These are phyloP conservation scores for Aphidoletes aphidimyza DNA, from an alignment of 2,888 invertebrate genomes.

Conservation along the genomic window DNA sequence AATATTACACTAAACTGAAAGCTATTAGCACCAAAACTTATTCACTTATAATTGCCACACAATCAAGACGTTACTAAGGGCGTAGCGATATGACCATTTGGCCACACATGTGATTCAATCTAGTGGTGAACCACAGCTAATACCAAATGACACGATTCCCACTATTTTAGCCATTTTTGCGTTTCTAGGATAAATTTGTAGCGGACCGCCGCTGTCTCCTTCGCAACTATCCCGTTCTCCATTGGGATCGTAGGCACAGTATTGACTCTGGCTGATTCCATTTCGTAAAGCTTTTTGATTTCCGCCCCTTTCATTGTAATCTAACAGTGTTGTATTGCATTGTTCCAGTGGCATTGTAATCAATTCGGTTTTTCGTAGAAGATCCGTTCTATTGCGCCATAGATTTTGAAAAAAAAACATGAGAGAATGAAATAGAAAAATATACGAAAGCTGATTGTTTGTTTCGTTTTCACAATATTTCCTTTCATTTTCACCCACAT, in stretches of 20 bases:
- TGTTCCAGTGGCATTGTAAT: slow-evolving; percentile 55
- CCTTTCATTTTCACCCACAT: too few species aligned
- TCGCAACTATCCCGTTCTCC: slow-evolving; percentile 61
- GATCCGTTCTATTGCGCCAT: not conserved
- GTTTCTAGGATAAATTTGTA: slow-evolving; percentile 60
- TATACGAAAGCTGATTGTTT: not conserved
- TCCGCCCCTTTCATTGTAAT: slow-evolving; percentile 47
- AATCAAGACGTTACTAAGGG: too few species aligned
- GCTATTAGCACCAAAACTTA: too few species aligned
- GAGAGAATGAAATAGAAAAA: not conserved
- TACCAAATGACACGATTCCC: slow-evolving; percentile 63
- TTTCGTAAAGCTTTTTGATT: not conserved
- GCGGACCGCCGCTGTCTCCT: slow-evolving; percentile 58
- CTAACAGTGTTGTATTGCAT: slow-evolving; percentile 57
- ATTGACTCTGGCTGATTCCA: slow-evolving; percentile 58
- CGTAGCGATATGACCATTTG: too few species aligned
- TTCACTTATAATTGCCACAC: too few species aligned
- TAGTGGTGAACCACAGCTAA: slow-evolving; percentile 60
- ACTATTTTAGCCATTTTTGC: slow-evolving; percentile 60
- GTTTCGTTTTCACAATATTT: too few species aligned
- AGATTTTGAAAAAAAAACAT: not conserved
- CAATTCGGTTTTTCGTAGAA: slow-evolving; percentile 58
- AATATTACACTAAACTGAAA: too few species aligned
- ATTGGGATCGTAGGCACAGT: slow-evolving; percentile 59
- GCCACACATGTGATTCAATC: slow-evolving; percentile 64